Conservation (phyloP, 2,888 invertebrate species). For the Xylota sylvarum region DNA sequence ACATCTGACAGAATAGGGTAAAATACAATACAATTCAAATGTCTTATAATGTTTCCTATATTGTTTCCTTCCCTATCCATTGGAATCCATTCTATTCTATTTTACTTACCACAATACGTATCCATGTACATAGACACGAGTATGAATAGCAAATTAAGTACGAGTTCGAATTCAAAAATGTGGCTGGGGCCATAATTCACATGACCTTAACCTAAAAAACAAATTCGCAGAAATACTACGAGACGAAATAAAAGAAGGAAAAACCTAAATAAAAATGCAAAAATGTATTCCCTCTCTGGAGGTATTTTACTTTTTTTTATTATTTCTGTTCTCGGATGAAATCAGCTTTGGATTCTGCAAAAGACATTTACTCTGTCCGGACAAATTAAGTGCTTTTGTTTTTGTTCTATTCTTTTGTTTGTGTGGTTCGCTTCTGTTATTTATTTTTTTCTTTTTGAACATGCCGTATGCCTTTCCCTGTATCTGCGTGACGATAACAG, state of each 20-base stretch:
- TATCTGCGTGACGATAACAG: not conserved
- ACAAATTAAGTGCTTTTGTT: conserved; percentile 20
- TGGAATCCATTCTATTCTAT: conserved; percentile 6
- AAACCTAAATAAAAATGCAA: not conserved
- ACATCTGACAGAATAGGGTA: not conserved
- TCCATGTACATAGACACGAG: not conserved
- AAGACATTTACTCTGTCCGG: conserved; percentile 8
- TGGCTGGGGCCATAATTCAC: conserved; percentile 29
- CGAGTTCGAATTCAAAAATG: conserved; percentile 23
- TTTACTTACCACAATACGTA: not conserved
- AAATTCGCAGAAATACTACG: conserved; percentile 18
- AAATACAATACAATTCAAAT: no score
- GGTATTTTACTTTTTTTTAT: not conserved
- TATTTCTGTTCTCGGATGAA: conserved; percentile 5
- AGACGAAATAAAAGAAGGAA: conserved; percentile 12
- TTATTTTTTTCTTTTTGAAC: not conserved
- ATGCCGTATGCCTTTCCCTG: not conserved
- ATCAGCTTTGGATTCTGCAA: conserved; percentile 26
- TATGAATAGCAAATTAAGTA: conserved; percentile 38
- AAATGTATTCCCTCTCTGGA: not conserved
- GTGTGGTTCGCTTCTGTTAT: not conserved
- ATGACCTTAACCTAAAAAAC: conserved; percentile 52
- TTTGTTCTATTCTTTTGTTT: conserved; percentile 4
- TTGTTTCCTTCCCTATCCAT: not conserved
- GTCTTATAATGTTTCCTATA: not conserved